Percentiles rank a stretch among this genome's conserved stretches.
phyloP scores from a whole-genome alignment of 1,140 invertebrate species.

The Vanessa atalanta region DNA sequence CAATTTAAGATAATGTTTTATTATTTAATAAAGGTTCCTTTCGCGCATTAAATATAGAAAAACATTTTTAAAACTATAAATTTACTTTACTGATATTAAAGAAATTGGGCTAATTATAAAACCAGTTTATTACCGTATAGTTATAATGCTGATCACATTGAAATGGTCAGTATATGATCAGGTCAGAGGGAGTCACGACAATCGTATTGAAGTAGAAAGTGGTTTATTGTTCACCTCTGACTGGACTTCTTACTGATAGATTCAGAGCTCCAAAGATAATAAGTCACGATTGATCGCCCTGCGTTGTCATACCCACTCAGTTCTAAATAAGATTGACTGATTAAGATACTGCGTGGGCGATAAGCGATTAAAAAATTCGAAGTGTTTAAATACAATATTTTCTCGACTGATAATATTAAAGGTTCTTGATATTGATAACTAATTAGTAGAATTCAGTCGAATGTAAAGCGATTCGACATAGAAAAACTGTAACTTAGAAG shows the following conservation, averaged over 20 bases:
- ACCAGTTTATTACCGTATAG: constrained; percentile 5
- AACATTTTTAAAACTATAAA: no score
- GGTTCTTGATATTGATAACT: no score
- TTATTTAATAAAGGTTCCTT: no score
- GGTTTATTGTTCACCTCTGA: constrained; percentile 59
- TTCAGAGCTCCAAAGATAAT: constrained; percentile 56
- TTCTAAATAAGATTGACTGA: constrained; percentile 40
- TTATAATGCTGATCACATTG: constrained; percentile 28
- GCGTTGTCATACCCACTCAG: constrained; percentile 50
- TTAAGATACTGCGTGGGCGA: constrained; percentile 44
- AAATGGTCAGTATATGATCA: constrained; percentile 35
- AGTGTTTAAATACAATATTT: not conserved
- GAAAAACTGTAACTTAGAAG: no score
- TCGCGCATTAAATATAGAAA: no score
- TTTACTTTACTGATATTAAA: not conserved
- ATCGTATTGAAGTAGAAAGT: constrained; percentile 60
- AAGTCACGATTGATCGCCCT: constrained; percentile 71
- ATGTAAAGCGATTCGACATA: no score
- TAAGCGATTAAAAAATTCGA: constrained; percentile 24
- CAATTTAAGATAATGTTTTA: no score
- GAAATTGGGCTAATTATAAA: not conserved
- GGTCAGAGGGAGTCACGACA: constrained; percentile 49
- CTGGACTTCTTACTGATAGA: constrained; percentile 51
- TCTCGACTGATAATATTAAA: no score
- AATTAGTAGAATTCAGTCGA: no score